Conservation (phyloP, 92 coral and sea anemone species). For the Porites lobata region DNA sequence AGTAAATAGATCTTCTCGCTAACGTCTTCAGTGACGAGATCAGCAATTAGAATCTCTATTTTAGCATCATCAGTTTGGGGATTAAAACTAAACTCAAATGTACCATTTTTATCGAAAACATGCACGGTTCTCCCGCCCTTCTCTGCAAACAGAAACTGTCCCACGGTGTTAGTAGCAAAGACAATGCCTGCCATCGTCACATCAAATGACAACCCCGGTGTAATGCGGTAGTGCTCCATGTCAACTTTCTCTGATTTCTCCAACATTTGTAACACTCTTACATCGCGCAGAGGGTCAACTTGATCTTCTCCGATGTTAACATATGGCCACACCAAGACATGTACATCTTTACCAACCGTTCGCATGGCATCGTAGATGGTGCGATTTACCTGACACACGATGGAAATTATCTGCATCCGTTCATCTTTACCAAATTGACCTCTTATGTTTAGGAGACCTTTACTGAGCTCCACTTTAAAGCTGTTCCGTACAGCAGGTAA, state of each 20-base stretch:
- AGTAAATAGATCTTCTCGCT: conserved; percentile 49
- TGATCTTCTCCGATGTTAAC: too few species aligned
- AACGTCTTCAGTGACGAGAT: conserved; percentile 42
- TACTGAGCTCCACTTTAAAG: too few species aligned
- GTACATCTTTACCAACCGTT: too few species aligned
- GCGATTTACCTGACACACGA: too few species aligned
- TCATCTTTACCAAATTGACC: too few species aligned
- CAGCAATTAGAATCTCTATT: background rate
- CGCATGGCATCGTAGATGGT: too few species aligned
- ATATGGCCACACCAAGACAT: too few species aligned
- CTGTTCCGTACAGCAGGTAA: too few species aligned
- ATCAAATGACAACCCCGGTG: conserved; percentile 20
- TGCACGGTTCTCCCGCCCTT: background rate
- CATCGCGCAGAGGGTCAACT: too few species aligned
- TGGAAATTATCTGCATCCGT: too few species aligned
- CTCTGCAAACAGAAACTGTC: conserved; percentile 50
- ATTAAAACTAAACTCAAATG: conserved; percentile 10
- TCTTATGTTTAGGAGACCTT: too few species aligned
- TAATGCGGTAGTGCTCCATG: conserved; percentile 27
- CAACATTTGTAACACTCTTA: background rate
- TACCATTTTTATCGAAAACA: conserved; percentile 30
- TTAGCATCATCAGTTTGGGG: background rate
- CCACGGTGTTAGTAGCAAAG: background rate
- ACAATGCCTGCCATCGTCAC: too few species aligned
- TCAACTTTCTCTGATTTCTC: background rate